These are phyloP conservation scores for Gobionotothen gibberifrons DNA, from an alignment of 2,797 vertebrate genomes.

Conservation along the genomic window DNA sequence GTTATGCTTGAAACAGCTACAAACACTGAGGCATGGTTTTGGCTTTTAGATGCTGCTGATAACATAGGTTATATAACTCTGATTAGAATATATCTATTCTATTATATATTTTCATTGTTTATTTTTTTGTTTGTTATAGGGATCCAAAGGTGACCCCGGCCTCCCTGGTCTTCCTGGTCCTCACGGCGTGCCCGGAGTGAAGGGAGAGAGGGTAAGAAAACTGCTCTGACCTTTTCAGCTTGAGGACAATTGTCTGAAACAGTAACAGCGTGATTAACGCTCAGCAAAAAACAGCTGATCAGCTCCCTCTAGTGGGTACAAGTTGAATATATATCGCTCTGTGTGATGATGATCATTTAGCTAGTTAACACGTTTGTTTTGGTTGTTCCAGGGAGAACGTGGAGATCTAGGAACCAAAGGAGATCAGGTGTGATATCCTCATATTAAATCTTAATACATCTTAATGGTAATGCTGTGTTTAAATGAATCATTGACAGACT, in stretches of 20 bases:
- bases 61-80: background rate
- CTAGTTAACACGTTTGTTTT: slow-evolving; percentile 20
- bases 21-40: background rate
- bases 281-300: slow-evolving; percentile 26
- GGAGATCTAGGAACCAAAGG: slow-evolving; percentile 93
- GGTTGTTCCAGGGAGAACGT: slow-evolving; percentile 86
- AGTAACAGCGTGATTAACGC: slow-evolving; percentile 8
- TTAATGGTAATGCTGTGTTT: slow-evolving; percentile 15
- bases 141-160: slow-evolving; percentile 91
- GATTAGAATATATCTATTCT: background rate
- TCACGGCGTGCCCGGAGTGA: slow-evolving; percentile 90
- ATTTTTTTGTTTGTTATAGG: slow-evolving; percentile 80
- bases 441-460: slow-evolving; percentile 1
- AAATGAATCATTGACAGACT: slow-evolving; percentile 33
- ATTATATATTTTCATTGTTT: slow-evolving; percentile 10
- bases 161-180: slow-evolving; percentile 94
- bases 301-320: slow-evolving; percentile 61
- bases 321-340: slow-evolving; percentile 3
- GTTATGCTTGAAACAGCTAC: background rate
- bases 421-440: slow-evolving; percentile 87
- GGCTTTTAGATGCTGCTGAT: background rate
- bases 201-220: slow-evolving; percentile 93
- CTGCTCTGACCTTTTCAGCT: slow-evolving; percentile 5
- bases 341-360: slow-evolving; percentile 5
- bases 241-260: slow-evolving; percentile 16